Base-by-base conservation (phyloP, 1,140 invertebrate species). In the Cephus cinctus region DNA sequence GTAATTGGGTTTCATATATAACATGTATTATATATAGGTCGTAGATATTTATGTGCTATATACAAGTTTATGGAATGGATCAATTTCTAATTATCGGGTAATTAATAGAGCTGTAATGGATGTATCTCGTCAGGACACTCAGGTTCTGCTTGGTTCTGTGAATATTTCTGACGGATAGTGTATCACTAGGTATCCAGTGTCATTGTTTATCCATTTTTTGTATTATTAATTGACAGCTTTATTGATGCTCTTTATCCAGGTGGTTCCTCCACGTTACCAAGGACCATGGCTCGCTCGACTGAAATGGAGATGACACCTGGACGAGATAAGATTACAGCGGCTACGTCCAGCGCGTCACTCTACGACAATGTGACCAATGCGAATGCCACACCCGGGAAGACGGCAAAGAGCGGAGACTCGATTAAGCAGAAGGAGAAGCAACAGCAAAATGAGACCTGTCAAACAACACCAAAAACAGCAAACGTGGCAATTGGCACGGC, bases 271-370 rank as follows among this genome's bases (percentile, higher is more conserved):
- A 93, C 90, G 44, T 78, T 93, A 61, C 90, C 90, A 44, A 81
- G 91, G 56, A 85, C 87, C 14, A 86, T 86, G 67, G 83, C 84
- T 4, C 79, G 86, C 56, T 81, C 84, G 9, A 83, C 82, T 22
- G 86, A 89, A 69, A 81, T 84, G 49, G 84, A 88, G 36, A 77
- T 78, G 57, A 73, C 72, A 36, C 73, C 75, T 34, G 60, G 70
- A 25, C 77, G 83, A 50, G 87, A 89, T 54, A 89, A 90, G 72
- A 88, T 90, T 44, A 85, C 86, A 20, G 84, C 87, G 16, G 88
- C 89, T 14, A 89, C 90, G 14, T 92, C 90, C 51, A 91, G 86
- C 57, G 89, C 88, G 8, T 92, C 90, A 21, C 82, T 94, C n/a
- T 93, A 94, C 68, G 91, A 95, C 75, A 92, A 93, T 71, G 89